Evolutionary conservation across 2,888 invertebrate genomes (phyloP).

Genomic region (Embidobia sp.): DNA sequence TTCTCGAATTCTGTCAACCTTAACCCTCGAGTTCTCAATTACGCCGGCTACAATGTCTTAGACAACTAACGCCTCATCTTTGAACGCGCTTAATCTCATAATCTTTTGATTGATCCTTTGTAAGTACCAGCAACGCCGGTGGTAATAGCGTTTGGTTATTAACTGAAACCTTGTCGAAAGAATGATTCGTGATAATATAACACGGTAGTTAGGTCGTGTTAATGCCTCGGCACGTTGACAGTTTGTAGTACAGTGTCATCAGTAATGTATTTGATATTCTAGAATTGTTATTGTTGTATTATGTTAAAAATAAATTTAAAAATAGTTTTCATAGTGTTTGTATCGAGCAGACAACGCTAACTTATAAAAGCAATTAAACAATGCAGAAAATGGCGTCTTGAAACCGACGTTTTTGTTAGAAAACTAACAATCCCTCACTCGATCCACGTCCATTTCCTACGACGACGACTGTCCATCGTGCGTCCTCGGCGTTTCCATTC

Average conservation of each 20-base stretch:
- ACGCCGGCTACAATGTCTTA: conserved; percentile 41
- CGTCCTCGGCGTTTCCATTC: neutral
- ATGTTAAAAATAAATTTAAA: too few relatives aligned
- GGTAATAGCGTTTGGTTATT: neutral
- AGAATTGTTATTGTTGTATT: too few relatives aligned
- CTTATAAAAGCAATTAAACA: too few relatives aligned
- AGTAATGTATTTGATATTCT: too few relatives aligned
- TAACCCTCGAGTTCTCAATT: conserved; percentile 57
- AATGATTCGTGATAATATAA: conserved; percentile 15
- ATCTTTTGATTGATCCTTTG: conserved; percentile 56
- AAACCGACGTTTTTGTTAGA: neutral
- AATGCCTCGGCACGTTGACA: too few relatives aligned
- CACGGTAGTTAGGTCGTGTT: neutral
- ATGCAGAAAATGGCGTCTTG: too few relatives aligned
- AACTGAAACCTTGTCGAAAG: conserved; percentile 7
- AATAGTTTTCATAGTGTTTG: too few relatives aligned
- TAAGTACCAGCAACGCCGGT: conserved; percentile 19
- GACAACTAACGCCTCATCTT: conserved; percentile 57
- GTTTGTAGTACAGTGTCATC: too few relatives aligned
- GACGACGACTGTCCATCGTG: neutral
- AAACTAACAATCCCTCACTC: neutral
- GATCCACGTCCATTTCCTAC: neutral
- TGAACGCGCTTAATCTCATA: conserved; percentile 54
- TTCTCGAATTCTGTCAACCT: conserved; percentile 58
- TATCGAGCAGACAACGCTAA: too few relatives aligned